Evolutionary conservation across 53 echinoderm and acorn worm genomes (phyloP).

Genomic region (Antedon mediterranea): DNA sequence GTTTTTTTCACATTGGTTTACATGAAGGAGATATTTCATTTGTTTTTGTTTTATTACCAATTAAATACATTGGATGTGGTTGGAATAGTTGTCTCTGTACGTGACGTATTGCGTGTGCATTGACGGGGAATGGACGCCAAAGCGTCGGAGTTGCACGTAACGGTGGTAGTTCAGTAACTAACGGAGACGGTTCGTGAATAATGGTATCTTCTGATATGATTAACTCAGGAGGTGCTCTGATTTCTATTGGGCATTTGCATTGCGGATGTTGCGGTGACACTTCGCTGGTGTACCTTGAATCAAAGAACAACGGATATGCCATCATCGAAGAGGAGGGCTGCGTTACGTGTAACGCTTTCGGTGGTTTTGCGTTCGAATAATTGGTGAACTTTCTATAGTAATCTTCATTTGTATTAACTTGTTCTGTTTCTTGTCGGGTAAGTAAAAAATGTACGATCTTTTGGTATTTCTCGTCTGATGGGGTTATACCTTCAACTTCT

Average conservation of each 20-base stretch:
- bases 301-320: background rate
- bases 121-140: background rate
- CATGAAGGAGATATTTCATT: background rate
- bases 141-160: background rate
- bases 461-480: background rate
- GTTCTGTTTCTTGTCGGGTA: background rate
- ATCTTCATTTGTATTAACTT: background rate
- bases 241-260: background rate
- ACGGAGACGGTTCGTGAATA: background rate
- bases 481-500: slow-evolving; percentile 1
- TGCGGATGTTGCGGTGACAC: background rate
- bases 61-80: background rate
- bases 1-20: background rate
- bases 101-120: background rate
- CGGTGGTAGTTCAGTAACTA: background rate
- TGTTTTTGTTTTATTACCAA: background rate
- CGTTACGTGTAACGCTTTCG: background rate
- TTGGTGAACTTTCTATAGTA: background rate
- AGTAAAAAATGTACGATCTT: background rate
- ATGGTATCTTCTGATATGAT: background rate
- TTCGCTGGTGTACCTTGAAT: background rate
- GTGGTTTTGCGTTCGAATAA: background rate
- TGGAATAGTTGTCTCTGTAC: background rate
- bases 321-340: background rate
- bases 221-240: background rate